Evolutionary conservation across 2,113 vertebrate genomes (phyloP), one percentile per base, ranked within the genome.

Genomic region (Etia nguti): DNA sequence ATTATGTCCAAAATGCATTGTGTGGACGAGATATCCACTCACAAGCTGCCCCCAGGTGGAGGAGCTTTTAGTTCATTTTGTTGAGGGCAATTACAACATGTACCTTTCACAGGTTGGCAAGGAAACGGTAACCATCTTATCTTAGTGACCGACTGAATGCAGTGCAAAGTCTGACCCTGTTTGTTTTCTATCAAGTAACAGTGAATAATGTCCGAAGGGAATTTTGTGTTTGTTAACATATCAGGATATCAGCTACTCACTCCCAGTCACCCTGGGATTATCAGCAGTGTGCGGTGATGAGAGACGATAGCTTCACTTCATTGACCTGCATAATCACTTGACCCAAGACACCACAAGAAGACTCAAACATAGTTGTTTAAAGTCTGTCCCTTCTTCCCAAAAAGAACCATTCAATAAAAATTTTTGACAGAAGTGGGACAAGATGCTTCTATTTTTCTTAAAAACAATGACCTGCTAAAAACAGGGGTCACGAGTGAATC

Each of bases 311-410:
- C 22, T 56, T 56, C 2, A 31, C 31, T 75, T 1, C 0, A 77
- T 2, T 52, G 46, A 31, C 46, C 46, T 77, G 26, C 10, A 77
- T 2, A 31, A 52, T 50, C 9, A 75, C 15, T 48, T 4, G 24
- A 52, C 73, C 18, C 9, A 22, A 10, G 52, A 9, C 8, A 16
- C 46, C 41, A 18, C 3, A 20, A 31, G 18, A 12, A 31, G 24
- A 77, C 24, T 20, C 43, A 52, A 10, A 50, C 46, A n/a, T 0
- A 8, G 73, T 0, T 6, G 73, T 0, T 77, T 4, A 7, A 29
- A 26, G 70, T 0, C 26, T 0, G 8, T 43, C 10, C 24, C 24
- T 48, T 48, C 70, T 48, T 75, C 70, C 24, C 24, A 29, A 29
- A 11, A 8, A 16, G 65, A 43, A 41, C 38, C 38, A 43, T 3